Percentiles rank a stretch among this genome's conserved stretches.
phyloP scores from a whole-genome alignment of 2,888 invertebrate genomes.

The Ophion slaviceki region DNA sequence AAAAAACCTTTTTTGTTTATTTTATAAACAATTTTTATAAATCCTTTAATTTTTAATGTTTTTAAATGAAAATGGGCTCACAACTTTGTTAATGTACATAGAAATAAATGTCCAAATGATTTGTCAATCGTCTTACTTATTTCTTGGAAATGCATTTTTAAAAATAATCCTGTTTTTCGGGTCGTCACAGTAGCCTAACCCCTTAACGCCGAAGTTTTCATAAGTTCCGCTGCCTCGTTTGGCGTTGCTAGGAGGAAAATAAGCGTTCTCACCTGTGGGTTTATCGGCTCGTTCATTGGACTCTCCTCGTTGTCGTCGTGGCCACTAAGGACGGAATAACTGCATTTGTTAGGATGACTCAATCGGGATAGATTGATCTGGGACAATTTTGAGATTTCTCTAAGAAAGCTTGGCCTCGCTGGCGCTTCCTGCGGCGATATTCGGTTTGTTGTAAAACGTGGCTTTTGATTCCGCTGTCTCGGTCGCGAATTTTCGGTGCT shows the following conservation, averaged over 20 bases:
- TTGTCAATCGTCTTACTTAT: too few species aligned
- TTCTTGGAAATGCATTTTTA: too few species aligned
- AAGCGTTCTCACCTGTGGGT: conserved; percentile 42
- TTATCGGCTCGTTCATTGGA: conserved; percentile 77
- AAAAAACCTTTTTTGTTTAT: too few species aligned
- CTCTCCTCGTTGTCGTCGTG: conserved; percentile 88
- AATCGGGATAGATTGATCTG: conserved; percentile 88
- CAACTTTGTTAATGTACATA: too few species aligned
- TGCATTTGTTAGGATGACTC: conserved; percentile 87
- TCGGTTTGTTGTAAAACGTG: conserved; percentile 80
- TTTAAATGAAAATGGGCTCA: too few species aligned
- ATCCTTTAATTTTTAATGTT: too few species aligned
- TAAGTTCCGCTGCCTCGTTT: background rate
- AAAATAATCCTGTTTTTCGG: too few species aligned
- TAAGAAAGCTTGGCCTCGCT: conserved; percentile 85
- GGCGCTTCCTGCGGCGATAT: conserved; percentile 83
- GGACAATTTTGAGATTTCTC: conserved; percentile 89
- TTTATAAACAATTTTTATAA: too few species aligned
- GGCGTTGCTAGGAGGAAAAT: background rate
- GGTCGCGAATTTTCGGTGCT: conserved; percentile 76
- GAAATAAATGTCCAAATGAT: too few species aligned
- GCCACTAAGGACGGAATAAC: conserved; percentile 88
- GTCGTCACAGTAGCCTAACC: too few species aligned
- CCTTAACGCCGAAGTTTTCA: too few species aligned
- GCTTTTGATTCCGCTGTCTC: conserved; percentile 76